Conservation (phyloP, 2,113 vertebrate species). For the Ammodytes marinus region DNA sequence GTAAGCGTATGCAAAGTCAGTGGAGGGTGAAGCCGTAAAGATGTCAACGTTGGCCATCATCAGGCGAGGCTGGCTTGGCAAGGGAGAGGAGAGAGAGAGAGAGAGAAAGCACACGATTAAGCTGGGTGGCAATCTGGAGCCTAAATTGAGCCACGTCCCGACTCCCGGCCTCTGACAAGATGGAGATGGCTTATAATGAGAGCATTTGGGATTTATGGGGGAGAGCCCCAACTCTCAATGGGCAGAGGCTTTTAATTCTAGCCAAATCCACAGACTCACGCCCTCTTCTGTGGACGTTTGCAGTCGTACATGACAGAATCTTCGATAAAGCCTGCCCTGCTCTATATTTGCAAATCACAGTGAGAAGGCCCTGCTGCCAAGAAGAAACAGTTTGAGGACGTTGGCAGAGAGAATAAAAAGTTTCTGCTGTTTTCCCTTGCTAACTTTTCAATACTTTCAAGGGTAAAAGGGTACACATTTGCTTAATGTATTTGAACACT, state of each 20-base stretch:
- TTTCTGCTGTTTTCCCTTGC: slow-evolving; percentile 3
- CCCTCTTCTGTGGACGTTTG: slow-evolving; percentile 26
- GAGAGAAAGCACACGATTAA: slow-evolving; percentile 65
- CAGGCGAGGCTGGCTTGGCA: slow-evolving; percentile 63
- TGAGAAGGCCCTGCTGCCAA: slow-evolving; percentile 32
- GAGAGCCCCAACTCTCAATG: slow-evolving; percentile 42
- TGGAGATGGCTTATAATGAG: slow-evolving; percentile 73
- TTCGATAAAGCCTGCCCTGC: slow-evolving; percentile 17
- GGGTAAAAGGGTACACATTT: slow-evolving; percentile 11
- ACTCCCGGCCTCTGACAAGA: slow-evolving; percentile 60
- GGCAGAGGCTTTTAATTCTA: slow-evolving; percentile 33
- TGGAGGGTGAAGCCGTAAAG: slow-evolving; percentile 71
- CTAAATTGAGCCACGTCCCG: slow-evolving; percentile 64
- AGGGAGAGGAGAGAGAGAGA: slow-evolving; percentile 36
- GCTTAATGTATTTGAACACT: slow-evolving; percentile 42
- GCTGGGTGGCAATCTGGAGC: slow-evolving; percentile 53
- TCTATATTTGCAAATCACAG: slow-evolving; percentile 37
- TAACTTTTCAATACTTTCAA: slow-evolving; percentile 20
- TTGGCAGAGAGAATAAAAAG: slow-evolving; percentile 31
- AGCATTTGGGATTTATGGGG: slow-evolving; percentile 65
- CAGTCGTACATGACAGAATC: slow-evolving; percentile 19
- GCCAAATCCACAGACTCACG: slow-evolving; percentile 45
- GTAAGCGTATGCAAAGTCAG: slow-evolving; percentile 59
- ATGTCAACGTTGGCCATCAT: slow-evolving; percentile 53
- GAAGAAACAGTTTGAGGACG: slow-evolving; percentile 34